Percentiles rank a stretch among this genome's conserved stretches.
These are phyloP conservation scores for Odocoileus virginianus DNA, from an alignment of 2,113 vertebrate genomes.

Conservation along the genomic window DNA sequence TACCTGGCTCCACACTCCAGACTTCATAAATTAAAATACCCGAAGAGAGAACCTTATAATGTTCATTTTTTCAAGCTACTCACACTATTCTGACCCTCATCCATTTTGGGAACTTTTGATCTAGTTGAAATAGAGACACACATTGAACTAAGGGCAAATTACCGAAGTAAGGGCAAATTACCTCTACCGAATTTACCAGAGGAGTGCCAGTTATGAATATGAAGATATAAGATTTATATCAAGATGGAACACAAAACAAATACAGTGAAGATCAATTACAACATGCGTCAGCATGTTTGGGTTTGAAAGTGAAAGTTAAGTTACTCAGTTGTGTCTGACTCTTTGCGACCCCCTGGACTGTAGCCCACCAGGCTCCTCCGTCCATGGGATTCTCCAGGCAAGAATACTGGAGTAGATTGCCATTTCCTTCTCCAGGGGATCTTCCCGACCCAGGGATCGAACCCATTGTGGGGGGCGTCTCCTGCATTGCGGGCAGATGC, in stretches of 20 bases:
- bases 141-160: neutral
- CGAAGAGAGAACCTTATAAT: neutral
- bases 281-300: neutral
- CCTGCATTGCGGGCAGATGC: no score
- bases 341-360: neutral
- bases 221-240: neutral
- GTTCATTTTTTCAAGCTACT: neutral
- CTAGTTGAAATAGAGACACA: neutral
- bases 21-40: neutral
- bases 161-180: neutral
- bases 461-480: no score
- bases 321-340: rapidly evolving
- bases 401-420: neutral
- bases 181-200: neutral
- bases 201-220: neutral
- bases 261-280: neutral
- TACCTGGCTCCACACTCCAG: neutral
- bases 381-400: neutral
- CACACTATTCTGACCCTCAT: neutral
- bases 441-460: no score
- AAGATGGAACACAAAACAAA: neutral
- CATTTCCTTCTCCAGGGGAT: neutral
- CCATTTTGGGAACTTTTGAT: neutral
- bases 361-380: neutral
- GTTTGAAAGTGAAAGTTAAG: neutral